Evolutionary conservation across 2,797 vertebrate genomes (phyloP).

Genomic region (Columba guinea): DNA sequence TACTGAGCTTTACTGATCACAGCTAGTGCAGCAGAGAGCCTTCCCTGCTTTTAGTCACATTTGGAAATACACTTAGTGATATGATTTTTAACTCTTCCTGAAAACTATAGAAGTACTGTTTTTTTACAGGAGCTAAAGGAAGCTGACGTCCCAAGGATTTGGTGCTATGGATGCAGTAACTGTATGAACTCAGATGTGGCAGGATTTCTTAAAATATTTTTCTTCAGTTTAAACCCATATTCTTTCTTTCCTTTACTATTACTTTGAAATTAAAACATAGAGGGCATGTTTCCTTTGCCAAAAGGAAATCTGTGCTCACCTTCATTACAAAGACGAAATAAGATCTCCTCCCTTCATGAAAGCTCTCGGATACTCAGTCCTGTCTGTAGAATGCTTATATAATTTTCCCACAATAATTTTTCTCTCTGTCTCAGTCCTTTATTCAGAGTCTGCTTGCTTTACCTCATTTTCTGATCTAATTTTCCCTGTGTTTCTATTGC

Average conservation of each 20-base stretch:
- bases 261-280: neutral
- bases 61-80: constrained; percentile 44
- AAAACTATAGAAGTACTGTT: neutral
- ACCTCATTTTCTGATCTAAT: constrained; percentile 40
- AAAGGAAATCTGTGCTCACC: neutral
- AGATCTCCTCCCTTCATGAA: neutral
- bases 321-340: neutral
- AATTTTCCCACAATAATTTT: neutral
- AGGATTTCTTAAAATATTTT: neutral
- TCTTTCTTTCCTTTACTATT: neutral
- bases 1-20: neutral
- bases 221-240: neutral
- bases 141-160: neutral
- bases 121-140: constrained; percentile 30
- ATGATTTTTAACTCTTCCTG: constrained; percentile 64
- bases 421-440: neutral
- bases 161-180: neutral
- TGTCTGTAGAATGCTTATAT: neutral
- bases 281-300: neutral
- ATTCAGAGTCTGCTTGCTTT: constrained; percentile 13
- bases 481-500: constrained; percentile 39
- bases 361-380: neutral
- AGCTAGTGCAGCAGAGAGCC: neutral
- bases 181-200: neutral
- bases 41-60: neutral